phyloP scores from a whole-genome alignment of 2,113 vertebrate species.

The Dipodomys spectabilis region DNA sequence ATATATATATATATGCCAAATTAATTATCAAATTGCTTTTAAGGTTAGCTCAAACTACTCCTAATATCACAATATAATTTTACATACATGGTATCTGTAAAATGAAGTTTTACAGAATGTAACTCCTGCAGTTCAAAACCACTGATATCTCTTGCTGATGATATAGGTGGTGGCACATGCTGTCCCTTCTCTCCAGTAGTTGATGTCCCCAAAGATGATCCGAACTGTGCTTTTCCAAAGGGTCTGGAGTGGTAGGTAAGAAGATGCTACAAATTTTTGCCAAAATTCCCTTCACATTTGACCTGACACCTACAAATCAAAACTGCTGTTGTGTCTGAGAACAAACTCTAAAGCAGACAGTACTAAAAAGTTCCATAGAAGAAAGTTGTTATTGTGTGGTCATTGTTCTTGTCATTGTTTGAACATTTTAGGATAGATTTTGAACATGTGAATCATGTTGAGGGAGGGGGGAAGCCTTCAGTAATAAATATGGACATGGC shows the following conservation, averaged over 20 bases:
- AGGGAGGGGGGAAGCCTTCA: not conserved
- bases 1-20: not conserved
- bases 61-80: not conserved
- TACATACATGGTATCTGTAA: not conserved
- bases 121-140: not conserved
- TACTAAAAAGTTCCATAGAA: not conserved
- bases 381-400: not conserved
- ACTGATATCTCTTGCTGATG: not conserved
- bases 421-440: not conserved
- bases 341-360: not conserved
- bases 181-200: not conserved
- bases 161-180: not conserved
- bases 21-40: not conserved
- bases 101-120: constrained; percentile 19
- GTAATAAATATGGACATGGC: not conserved
- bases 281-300: not conserved
- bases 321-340: not conserved
- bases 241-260: not conserved
- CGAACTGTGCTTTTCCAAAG: not conserved
- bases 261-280: not conserved
- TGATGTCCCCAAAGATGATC: accelerated
- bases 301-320: not conserved
- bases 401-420: not conserved
- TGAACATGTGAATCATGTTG: not conserved
- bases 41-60: not conserved